These are phyloP conservation scores for Orthosia gracilis DNA, from an alignment of 2,888 invertebrate species.

Conservation along the genomic window DNA sequence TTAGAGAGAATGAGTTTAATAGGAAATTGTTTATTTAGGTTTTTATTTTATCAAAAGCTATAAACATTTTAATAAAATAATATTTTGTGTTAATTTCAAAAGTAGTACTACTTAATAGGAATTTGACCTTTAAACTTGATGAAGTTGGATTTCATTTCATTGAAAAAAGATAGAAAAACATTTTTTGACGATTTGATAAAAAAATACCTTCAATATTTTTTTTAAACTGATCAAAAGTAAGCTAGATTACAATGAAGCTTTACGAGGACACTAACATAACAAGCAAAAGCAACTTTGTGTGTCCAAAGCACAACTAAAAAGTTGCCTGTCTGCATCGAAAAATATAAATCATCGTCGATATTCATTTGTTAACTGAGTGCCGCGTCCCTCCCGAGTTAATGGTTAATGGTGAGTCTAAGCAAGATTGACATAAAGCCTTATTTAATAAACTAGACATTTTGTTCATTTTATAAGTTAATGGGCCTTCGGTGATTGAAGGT, in stretches of 20 bases:
- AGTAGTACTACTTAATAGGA: too few relatives aligned
- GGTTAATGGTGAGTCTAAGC: constrained; percentile 36
- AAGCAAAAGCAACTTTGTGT: neutral
- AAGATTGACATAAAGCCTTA: constrained; percentile 52
- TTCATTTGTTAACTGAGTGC: constrained; percentile 43
- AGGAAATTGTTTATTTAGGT: neutral
- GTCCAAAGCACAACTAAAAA: neutral
- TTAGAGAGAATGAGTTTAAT: neutral
- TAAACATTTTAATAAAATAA: too few relatives aligned
- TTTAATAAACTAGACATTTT: constrained; percentile 42
- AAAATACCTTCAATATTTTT: too few relatives aligned
- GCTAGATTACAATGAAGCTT: neutral
- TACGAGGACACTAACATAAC: neutral
- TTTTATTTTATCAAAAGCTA: neutral
- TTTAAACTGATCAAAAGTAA: too few relatives aligned
- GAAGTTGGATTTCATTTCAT: too few relatives aligned
- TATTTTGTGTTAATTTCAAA: too few relatives aligned
- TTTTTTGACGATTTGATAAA: too few relatives aligned
- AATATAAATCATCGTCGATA: constrained; percentile 55
- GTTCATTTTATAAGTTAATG: constrained; percentile 42
- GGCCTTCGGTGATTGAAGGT: constrained; percentile 15
- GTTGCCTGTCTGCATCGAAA: constrained; percentile 7
- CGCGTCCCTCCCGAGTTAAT: constrained; percentile 24
- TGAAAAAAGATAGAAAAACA: too few relatives aligned
- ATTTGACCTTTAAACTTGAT: too few relatives aligned